Evolutionary conservation across 2,113 vertebrate genomes (phyloP).

Genomic region (Petaurus breviceps): DNA sequence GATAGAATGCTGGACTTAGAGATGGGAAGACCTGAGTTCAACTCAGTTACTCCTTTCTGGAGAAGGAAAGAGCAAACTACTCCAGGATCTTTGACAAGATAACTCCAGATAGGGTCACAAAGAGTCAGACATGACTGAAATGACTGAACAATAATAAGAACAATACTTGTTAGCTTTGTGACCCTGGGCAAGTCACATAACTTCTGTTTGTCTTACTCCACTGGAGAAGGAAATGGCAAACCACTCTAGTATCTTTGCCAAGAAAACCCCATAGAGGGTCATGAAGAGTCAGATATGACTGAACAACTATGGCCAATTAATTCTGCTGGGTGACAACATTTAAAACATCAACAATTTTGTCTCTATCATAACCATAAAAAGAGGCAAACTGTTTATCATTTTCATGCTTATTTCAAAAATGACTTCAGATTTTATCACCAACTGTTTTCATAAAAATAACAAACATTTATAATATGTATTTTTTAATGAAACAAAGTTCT

Average conservation of each 20-base stretch:
- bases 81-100: not conserved
- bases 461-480: not conserved
- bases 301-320: not conserved
- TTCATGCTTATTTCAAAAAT: not conserved
- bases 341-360: not conserved
- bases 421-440: not conserved
- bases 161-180: not conserved
- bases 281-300: not conserved
- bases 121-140: not conserved
- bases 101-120: not conserved
- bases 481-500: not conserved
- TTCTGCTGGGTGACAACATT: not conserved
- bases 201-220: not conserved
- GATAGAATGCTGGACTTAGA: not conserved
- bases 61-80: not conserved
- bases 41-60: not conserved
- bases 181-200: not conserved
- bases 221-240: not conserved
- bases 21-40: not conserved
- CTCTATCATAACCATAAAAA: not conserved
- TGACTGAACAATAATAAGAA: not conserved
- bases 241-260: not conserved
- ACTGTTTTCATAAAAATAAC: not conserved
- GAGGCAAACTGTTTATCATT: not conserved
- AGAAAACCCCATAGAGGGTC: too few species aligned